Conservation (phyloP, 2,888 invertebrate species). For the Pandemis heparana region DNA sequence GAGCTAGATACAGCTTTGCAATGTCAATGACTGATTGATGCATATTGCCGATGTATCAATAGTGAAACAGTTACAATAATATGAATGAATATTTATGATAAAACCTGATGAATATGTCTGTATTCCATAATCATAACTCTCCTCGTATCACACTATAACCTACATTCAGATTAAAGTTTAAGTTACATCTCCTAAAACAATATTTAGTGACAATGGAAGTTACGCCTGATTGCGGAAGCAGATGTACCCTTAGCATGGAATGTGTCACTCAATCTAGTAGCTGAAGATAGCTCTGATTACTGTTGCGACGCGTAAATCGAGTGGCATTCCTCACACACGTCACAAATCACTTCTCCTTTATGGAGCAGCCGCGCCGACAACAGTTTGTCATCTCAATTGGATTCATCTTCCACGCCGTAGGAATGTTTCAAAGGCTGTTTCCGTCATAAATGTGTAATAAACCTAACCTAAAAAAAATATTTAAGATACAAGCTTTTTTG, state of each 20-base stretch:
- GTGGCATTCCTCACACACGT: slow-evolving; percentile 51
- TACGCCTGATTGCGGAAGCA: slow-evolving; percentile 32
- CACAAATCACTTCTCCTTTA: slow-evolving; percentile 54
- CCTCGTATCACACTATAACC: neutral
- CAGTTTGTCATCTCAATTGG: slow-evolving; percentile 35
- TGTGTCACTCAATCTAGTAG: slow-evolving; percentile 30
- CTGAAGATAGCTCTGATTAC: slow-evolving; percentile 49
- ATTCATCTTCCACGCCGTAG: slow-evolving; percentile 27
- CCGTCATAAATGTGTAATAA: slow-evolving; percentile 10
- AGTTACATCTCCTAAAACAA: neutral
- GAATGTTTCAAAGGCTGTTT: slow-evolving; percentile 19
- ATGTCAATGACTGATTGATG: slow-evolving; percentile 35
- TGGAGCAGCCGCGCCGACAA: slow-evolving; percentile 48
- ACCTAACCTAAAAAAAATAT: no score
- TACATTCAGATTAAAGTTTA: no score
- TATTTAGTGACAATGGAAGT: neutral
- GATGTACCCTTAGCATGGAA: slow-evolving; percentile 16
- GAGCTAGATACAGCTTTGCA: slow-evolving; percentile 9
- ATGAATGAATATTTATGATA: neutral
- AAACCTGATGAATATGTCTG: neutral
- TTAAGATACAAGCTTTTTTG: no score
- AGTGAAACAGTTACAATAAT: neutral
- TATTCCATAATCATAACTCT: neutral
- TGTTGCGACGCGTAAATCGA: slow-evolving; percentile 52
- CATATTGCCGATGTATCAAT: neutral